Conservation (phyloP, 2,888 invertebrate genomes). For the Lottia scabra region DNA sequence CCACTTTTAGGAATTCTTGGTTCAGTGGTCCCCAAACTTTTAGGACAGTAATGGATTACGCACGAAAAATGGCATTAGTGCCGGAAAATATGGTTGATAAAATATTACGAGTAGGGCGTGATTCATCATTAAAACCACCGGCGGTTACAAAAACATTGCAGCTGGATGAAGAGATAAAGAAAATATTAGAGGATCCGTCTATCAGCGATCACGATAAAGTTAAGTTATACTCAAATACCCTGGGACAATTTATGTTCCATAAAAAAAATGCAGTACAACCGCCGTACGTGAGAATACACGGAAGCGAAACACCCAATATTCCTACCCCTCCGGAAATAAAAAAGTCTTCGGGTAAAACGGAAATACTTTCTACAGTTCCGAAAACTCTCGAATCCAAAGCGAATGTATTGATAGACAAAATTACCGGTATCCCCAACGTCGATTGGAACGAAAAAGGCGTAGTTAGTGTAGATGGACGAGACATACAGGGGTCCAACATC, state of each 20-base stretch:
- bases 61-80: not conserved
- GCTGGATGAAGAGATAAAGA: not conserved
- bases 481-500: not conserved
- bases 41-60: not conserved
- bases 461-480: not conserved
- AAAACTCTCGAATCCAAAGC: not conserved
- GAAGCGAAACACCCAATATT: too few species aligned
- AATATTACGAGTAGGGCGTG: not conserved
- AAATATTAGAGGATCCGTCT: not conserved
- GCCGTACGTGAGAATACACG: not conserved
- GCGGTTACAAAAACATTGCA: not conserved
- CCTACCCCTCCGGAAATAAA: too few species aligned
- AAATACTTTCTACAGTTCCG: not conserved
- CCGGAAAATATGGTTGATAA: not conserved
- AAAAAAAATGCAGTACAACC: not conserved
- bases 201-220: not conserved
- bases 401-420: not conserved
- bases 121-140: not conserved
- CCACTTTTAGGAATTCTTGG: not conserved
- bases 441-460: not conserved
- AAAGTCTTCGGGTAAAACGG: not conserved
- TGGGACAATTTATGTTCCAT: not conserved
- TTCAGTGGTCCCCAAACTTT: not conserved
- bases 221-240: not conserved
- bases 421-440: not conserved